A percentile compares a stretch with the other conserved stretches of the same genome.
These are phyloP conservation scores for Labeo calbasu DNA, from an alignment of 2,797 vertebrate genomes.

Conservation along the genomic window DNA sequence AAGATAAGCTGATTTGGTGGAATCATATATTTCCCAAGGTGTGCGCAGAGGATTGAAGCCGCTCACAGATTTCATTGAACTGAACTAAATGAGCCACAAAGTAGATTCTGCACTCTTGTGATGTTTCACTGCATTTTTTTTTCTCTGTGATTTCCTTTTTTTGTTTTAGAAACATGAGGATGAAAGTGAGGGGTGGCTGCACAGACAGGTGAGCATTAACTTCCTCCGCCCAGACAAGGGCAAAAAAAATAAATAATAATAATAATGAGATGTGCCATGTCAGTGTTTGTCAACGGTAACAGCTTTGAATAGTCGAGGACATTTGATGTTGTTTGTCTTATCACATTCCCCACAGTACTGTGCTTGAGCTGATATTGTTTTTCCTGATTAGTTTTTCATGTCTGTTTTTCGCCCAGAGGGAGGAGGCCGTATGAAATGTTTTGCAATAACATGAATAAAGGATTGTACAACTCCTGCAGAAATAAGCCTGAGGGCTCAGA, in stretches of 20 bases:
- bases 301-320: conserved; percentile 29
- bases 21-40: not conserved
- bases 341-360: conserved; percentile 17
- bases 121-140: not conserved
- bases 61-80: not conserved
- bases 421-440: conserved; percentile 14
- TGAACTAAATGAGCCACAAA: not conserved
- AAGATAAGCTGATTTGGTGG: not conserved
- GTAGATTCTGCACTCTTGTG: not conserved
- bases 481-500: conserved; percentile 10
- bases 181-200: conserved; percentile 92
- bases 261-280: not conserved
- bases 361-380: conserved; percentile 39
- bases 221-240: not conserved
- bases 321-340: conserved; percentile 34
- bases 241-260: conserved; percentile 1
- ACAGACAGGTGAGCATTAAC: conserved; percentile 85
- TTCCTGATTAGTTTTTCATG: conserved; percentile 33
- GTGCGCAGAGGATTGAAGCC: not conserved
- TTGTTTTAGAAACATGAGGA: conserved; percentile 93
- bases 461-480: not conserved
- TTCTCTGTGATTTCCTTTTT: not conserved
- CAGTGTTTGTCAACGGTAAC: conserved; percentile 21
- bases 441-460: conserved; percentile 28
- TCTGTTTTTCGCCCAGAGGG: conserved; percentile 22